Evolutionary conservation across 2,113 vertebrate species (phyloP), one percentile per base, ranked within the genome.

Genomic region (Lates calcarifer): DNA sequence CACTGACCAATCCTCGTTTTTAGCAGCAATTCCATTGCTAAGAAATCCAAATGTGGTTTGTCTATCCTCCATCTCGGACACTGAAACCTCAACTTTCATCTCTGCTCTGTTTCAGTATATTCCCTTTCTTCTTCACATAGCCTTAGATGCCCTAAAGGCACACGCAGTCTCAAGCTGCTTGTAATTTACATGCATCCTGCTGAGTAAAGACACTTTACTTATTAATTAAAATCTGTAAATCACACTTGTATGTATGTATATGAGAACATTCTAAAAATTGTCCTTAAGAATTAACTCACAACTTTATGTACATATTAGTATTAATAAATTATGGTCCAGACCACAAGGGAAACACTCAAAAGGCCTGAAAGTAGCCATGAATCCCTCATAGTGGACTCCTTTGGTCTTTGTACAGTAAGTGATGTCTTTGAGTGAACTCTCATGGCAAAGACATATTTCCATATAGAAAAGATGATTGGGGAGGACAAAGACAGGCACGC

Each of bases 381-480:
- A 85, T 86, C 56, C 71, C 55, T 83, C 83, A 37, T 61, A 61
- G 24, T 79, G 78, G 78, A 84, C 72, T 79, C 18, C 29, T 86
- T 84, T 87, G 69, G 81, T 89, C 84, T 85, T 81, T 47, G 29
- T 76, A 74, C 79, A 88, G 82, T 86, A 73, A 81, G 53, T 67
- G 83, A 83, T 66, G 80, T 86, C 81, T 92, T 83, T 91, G 85
- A 84, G 61, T 64, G 74, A 88, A 89, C 82, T 85, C 71, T 83
- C 39, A 49, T 11, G 24, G 81, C 73, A 87, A 92, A 91, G 87
- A 81, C 78, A 80, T 66, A 89, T 90, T 91, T 92, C 88, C 86
- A 90, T 88, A 83, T 41, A 88, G 78, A 79, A 67, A 87, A 88
- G 89, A 81, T 90, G 86, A 91, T 92, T 90, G 83, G 68, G 80